Base-by-base conservation (phyloP, 2,113 vertebrate genomes). In the Psettodes erumei region DNA sequence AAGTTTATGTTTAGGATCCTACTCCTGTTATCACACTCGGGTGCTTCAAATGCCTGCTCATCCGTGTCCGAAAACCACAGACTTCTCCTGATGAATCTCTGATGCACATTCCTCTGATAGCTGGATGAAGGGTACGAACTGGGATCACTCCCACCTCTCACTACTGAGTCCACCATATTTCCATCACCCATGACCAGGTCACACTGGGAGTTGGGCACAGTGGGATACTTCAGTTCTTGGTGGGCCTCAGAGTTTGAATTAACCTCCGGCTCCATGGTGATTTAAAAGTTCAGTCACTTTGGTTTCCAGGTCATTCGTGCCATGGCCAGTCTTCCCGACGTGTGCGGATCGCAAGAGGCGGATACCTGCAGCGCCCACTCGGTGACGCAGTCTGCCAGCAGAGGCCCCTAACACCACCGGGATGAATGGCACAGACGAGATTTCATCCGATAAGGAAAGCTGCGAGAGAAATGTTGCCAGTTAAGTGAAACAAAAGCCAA, bases 41-140 rank as follows among this genome's bases (percentile, higher is more conserved):
- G 79, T 0, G 93, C 87, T 66, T 97, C 96, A 60, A 95, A 95
- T 0, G 92, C 83, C 71, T 94, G 93, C 63, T 96, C 95, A 71
- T 96, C 96, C 66, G 95, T 91, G 71, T 97, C 96, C 2, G 96
- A 96, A 79, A 97, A 96, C 93, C 97, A 96, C 54, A 97, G 94
- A 58, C 94, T 97, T 81, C 96, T 93, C 82, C 96, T 93, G 87
- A 97, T 94, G 83, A 97, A 98, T 56, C 96, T 94, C 90, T 96
- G 96, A 67, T 93, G 94, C 59, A 94, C 94, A 25, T 77, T 84
- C 90, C 93, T 90, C 83, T 93, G 92, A 77, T 92, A 86, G 51
- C 81, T 75, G 15, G 85, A 90, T 9, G 87, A 75, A 10, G 90
- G 91, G 73, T 79, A 88, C 38, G 84, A 61, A 81, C 64, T 91